phyloP scores from a whole-genome alignment of 2,797 vertebrate species.

The Alauda arvensis region DNA sequence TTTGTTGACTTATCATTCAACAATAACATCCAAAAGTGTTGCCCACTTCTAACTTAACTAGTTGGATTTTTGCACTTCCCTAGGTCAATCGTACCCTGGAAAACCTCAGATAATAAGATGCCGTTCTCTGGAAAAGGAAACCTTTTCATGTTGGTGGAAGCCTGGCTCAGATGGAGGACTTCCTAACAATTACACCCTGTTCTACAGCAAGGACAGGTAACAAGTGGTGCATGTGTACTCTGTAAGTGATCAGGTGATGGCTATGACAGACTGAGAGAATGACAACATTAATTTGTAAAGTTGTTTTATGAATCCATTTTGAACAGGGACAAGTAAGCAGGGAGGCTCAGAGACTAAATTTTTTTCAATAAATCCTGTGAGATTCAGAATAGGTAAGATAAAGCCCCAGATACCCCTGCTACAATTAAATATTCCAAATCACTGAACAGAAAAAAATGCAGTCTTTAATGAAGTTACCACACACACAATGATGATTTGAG shows the following conservation, averaged over 20 bases:
- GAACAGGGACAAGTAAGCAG: neutral
- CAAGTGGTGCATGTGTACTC: neutral
- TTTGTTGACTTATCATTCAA: neutral
- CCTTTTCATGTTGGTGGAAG: slow-evolving; percentile 94
- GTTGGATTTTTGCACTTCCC: slow-evolving; percentile 26
- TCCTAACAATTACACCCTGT: slow-evolving; percentile 82
- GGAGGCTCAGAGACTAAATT: neutral
- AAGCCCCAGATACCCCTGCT: neutral
- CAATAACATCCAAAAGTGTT: neutral
- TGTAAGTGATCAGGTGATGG: neutral
- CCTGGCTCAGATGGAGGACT: slow-evolving; percentile 82
- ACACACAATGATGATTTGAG: neutral
- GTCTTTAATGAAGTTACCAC: neutral
- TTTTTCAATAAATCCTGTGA: neutral
- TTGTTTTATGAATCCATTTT: neutral
- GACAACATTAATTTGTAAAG: neutral
- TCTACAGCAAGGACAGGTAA: slow-evolving; percentile 79
- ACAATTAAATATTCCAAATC: neutral
- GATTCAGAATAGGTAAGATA: neutral
- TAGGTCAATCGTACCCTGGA: slow-evolving; percentile 76
- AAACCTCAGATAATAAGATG: slow-evolving; percentile 82
- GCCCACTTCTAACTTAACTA: neutral
- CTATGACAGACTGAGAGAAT: neutral
- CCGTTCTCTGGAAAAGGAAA: slow-evolving; percentile 90
- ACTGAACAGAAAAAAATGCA: neutral